Base-by-base conservation (phyloP, 2,797 vertebrate genomes). In the Antennarius maculatus region DNA sequence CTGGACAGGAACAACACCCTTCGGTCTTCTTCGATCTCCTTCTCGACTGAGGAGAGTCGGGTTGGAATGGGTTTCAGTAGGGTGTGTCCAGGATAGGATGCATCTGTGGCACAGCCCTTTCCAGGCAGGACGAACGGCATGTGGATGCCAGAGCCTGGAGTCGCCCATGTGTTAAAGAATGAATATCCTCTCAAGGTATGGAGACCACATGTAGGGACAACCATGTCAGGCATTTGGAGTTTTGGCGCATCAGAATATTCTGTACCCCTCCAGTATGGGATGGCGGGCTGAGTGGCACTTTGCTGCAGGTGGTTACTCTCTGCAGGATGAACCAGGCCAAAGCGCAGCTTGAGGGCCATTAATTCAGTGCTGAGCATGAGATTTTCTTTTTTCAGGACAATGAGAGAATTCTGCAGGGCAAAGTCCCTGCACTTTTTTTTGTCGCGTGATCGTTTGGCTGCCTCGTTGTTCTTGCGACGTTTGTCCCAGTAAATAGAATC, bases 401-500 rank as follows among this genome's bases (percentile, higher is more conserved):
- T 67, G 71, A 98, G 63, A 63, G 91, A 93, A 50, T 58, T 85
- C 88, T 97, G 96, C 61, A 95, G 78, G 47, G 95, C 93, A 0
- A 90, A 91, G 31, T 99, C 96, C 0, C 92, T 94, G 61, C 95
- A 91, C 11, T 93, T 90, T 16, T 95, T 90, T 90, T 96, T 99
- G 77, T 98, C 96, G 27, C 97, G 88, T 0, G 97, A 99, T 16
- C 95, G 91, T 69, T 95, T 98, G 78, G 97, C 97, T 0, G 96
- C 96, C 65, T 97, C 96, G 0, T 98, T 99, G 91, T 99, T 98
- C 89, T 95, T 97, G 17, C 89, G 92, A 3, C 97, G 89, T 74
- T 96, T 99, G 85, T 97, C 96, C 97, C 97, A 98, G 87, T 99
- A 98, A 49, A 71, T 76, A 2, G 71, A 90, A 66, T 99, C 96